Conservation (phyloP, 2,797 vertebrate genomes). For the Tenualosa thibaudeaui region DNA sequence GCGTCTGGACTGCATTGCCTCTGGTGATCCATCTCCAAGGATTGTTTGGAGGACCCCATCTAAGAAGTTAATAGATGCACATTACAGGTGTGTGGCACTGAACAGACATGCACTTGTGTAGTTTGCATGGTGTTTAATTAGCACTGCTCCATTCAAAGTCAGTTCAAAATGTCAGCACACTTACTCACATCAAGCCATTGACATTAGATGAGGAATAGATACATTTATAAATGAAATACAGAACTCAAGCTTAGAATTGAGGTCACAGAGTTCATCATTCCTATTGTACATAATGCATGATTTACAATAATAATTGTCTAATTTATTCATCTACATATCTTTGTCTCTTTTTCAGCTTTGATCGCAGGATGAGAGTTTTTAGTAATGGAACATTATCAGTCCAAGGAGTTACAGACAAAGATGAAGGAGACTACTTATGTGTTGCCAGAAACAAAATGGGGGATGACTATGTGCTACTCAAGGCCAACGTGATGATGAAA, state of each 20-base stretch:
- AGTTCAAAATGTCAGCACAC: neutral
- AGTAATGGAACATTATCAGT: slow-evolving; percentile 85
- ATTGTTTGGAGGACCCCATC: slow-evolving; percentile 90
- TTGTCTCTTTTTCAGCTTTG: slow-evolving; percentile 69
- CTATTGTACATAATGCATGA: neutral
- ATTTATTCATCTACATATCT: slow-evolving; percentile 29
- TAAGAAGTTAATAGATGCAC: slow-evolving; percentile 82
- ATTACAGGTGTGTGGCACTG: slow-evolving; percentile 79
- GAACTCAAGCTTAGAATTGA: no score
- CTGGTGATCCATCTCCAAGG: slow-evolving; percentile 84
- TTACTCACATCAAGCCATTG: no score
- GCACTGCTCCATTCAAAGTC: neutral
- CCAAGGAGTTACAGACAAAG: slow-evolving; percentile 81
- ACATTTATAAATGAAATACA: no score
- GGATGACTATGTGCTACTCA: slow-evolving; percentile 85
- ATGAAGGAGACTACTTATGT: slow-evolving; percentile 91
- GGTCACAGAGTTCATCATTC: neutral
- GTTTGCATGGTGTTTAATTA: neutral
- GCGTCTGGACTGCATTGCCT: slow-evolving; percentile 83
- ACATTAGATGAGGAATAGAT: no score
- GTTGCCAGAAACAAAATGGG: slow-evolving; percentile 88
- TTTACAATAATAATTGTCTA: neutral
- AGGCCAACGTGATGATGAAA: slow-evolving; percentile 82
- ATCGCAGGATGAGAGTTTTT: slow-evolving; percentile 82
- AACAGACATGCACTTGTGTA: neutral